Evolutionary conservation across 2,888 invertebrate genomes (phyloP).

Genomic region (Watsonalla cultraria): DNA sequence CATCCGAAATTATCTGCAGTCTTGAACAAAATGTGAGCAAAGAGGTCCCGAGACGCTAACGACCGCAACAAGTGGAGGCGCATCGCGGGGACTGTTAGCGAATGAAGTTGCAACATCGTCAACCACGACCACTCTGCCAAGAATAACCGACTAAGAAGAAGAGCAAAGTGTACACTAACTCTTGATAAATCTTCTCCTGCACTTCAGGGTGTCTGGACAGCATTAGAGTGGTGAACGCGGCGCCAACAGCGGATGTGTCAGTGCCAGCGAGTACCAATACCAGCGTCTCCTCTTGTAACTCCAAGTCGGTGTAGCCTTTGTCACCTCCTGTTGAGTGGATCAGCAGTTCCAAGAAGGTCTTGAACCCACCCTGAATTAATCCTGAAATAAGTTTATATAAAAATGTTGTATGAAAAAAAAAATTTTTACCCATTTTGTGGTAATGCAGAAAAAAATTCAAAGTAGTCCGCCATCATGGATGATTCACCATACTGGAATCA

Average conservation of each 20-base stretch:
- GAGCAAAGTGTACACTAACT: conserved; percentile 8
- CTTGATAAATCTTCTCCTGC: conserved; percentile 14
- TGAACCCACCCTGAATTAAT: neutral
- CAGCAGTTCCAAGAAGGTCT: conserved; percentile 18
- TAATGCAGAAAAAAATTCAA: too few relatives aligned
- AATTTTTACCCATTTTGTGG: neutral
- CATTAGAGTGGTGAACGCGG: conserved; percentile 10
- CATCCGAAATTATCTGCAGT: too few relatives aligned
- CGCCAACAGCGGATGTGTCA: conserved; percentile 20
- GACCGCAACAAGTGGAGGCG: too few relatives aligned
- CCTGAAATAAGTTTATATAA: neutral
- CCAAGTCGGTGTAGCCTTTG: conserved; percentile 14
- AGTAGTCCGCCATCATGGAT: too few relatives aligned
- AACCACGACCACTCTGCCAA: too few relatives aligned
- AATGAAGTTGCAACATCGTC: too few relatives aligned
- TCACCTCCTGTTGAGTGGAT: conserved; percentile 12
- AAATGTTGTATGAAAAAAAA: neutral
- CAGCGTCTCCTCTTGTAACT: conserved; percentile 17
- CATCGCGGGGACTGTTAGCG: too few relatives aligned
- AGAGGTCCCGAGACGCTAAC: too few relatives aligned
- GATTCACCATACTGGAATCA: too few relatives aligned
- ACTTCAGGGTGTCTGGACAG: conserved; percentile 14
- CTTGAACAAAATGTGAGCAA: too few relatives aligned
- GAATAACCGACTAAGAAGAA: too few relatives aligned
- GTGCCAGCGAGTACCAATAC: conserved; percentile 16